phyloP scores from a whole-genome alignment of 2,888 invertebrate species.

The Ptilodon capucinus region DNA sequence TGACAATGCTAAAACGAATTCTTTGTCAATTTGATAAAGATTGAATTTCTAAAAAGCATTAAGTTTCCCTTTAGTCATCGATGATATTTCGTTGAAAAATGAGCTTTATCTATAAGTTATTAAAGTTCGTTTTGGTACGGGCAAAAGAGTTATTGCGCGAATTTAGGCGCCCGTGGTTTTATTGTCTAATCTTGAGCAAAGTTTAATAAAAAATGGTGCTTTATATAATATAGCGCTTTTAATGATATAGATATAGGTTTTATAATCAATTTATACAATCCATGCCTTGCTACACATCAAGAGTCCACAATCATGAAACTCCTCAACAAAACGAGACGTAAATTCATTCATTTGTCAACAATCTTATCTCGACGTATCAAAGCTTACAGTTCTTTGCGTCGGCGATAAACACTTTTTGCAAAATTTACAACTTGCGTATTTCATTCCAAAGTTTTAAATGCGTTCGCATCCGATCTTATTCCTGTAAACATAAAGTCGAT shows the following conservation, averaged over 20 bases:
- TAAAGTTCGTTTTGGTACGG: too few relatives aligned
- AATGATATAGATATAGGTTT: too few relatives aligned
- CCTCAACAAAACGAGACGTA: conserved; percentile 31
- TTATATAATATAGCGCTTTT: too few relatives aligned
- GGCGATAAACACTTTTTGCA: conserved; percentile 42
- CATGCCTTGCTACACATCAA: conserved; percentile 22
- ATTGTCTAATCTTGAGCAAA: conserved; percentile 23
- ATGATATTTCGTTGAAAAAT: too few relatives aligned
- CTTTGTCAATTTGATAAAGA: too few relatives aligned
- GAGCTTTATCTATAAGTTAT: too few relatives aligned
- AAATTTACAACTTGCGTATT: conserved; percentile 41
- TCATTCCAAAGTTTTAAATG: conserved; percentile 26
- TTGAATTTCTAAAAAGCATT: too few relatives aligned
- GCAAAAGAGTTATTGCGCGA: too few relatives aligned
- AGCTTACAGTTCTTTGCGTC: conserved; percentile 51
- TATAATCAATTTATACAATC: conserved; percentile 22
- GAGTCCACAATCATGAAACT: conserved; percentile 41
- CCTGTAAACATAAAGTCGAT: conserved; percentile 21
- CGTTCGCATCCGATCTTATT: conserved; percentile 17
- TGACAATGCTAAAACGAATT: too few relatives aligned
- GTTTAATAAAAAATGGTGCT: too few relatives aligned
- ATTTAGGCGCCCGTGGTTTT: too few relatives aligned
- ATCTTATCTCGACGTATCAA: conserved; percentile 52
- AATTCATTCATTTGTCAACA: conserved; percentile 41
- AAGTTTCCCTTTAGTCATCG: too few relatives aligned